Percentiles rank a stretch among this genome's conserved stretches.
phyloP scores from a whole-genome alignment of 2,113 vertebrate species.

The Aphelocoma coerulescens region DNA sequence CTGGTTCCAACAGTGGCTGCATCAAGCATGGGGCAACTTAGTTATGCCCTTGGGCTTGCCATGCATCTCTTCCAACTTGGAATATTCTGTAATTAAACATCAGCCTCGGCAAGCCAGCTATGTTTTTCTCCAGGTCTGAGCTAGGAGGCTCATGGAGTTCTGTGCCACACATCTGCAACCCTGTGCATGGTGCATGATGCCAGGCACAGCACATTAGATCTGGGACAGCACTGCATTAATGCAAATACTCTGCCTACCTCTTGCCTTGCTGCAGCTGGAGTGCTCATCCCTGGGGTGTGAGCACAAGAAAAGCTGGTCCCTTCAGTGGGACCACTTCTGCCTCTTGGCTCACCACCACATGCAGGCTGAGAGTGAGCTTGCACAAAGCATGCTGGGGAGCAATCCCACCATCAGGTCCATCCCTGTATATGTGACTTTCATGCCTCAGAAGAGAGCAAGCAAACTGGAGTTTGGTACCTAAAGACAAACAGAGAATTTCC shows the following conservation, averaged over 20 bases:
- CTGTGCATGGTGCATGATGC: too few species aligned
- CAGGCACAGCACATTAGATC: not conserved
- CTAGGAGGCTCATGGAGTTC: rapidly evolving
- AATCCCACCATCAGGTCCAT: not conserved
- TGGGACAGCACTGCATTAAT: not conserved
- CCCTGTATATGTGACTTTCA: not conserved
- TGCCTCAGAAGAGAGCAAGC: not conserved
- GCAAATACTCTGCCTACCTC: not conserved
- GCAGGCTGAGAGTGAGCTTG: rapidly evolving
- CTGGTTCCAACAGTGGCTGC: not conserved
- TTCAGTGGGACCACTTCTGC: not conserved
- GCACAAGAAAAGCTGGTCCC: not conserved
- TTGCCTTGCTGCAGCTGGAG: not conserved
- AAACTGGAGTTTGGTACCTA: not conserved
- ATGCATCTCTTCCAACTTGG: rapidly evolving
- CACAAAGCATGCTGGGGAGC: not conserved
- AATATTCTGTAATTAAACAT: not conserved
- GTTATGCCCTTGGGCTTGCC: not conserved
- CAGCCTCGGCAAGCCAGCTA: not conserved
- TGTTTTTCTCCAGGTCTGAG: not conserved
- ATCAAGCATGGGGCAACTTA: not conserved
- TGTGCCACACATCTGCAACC: not conserved
- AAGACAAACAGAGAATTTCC: not conserved
- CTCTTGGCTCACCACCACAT: not conserved
- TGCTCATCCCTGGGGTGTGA: not conserved